Evolutionary conservation across 2,888 invertebrate genomes (phyloP).

Genomic region (Erynnis tages): DNA sequence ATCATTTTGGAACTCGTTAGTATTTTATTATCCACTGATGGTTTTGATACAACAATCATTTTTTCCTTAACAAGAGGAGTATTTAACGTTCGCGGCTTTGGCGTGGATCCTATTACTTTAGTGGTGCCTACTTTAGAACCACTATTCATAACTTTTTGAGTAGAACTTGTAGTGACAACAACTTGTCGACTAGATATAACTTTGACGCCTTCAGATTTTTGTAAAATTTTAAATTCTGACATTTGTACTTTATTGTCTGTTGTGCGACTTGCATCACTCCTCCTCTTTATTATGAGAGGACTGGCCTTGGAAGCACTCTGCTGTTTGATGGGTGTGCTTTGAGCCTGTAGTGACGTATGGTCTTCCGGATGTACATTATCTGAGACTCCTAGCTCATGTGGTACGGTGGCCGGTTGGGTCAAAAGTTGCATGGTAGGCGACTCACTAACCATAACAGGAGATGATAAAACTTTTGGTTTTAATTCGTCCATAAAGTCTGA

Average conservation of each 20-base stretch:
- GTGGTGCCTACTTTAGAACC: constrained; percentile 67
- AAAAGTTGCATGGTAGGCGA: constrained; percentile 68
- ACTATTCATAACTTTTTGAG: constrained; percentile 61
- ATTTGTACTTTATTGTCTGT: constrained; percentile 64
- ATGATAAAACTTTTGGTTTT: constrained; percentile 56
- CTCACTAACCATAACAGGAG: constrained; percentile 59
- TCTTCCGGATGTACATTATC: constrained; percentile 59
- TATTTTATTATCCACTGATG: constrained; percentile 53
- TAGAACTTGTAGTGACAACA: constrained; percentile 58
- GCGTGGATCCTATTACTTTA: constrained; percentile 66
- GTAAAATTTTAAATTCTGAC: constrained; percentile 68
- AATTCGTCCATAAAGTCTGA: constrained; percentile 60
- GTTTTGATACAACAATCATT: constrained; percentile 74
- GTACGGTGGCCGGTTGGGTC: constrained; percentile 61
- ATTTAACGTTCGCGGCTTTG: constrained; percentile 49
- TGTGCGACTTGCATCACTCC: constrained; percentile 45
- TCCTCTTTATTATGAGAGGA: constrained; percentile 69
- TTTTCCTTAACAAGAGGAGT: constrained; percentile 55
- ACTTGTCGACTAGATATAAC: constrained; percentile 69
- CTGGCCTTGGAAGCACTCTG: constrained; percentile 57
- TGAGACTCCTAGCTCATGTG: constrained; percentile 59
- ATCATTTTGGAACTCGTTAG: constrained; percentile 62
- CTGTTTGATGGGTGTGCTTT: constrained; percentile 54
- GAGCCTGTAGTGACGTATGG: constrained; percentile 53
- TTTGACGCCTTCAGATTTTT: constrained; percentile 69